A percentile compares a stretch with the other conserved stretches of the same genome.
These are phyloP conservation scores for Pherbina coryleti DNA, from an alignment of 2,888 invertebrate genomes.

Conservation along the genomic window DNA sequence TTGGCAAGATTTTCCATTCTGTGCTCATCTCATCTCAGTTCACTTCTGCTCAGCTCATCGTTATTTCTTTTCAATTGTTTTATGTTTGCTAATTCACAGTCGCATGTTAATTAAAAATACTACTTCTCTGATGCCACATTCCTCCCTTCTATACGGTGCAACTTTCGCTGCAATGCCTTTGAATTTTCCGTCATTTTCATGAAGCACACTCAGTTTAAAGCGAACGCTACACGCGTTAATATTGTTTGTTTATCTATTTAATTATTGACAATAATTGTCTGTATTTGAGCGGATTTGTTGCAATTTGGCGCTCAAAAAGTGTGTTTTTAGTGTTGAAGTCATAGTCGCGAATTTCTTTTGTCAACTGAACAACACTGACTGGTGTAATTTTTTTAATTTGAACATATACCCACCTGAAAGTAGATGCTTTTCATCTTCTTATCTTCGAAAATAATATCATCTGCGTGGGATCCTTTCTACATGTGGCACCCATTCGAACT, in stretches of 20 bases:
- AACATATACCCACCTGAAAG: background rate
- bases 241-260: constrained; percentile 20
- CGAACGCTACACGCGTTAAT: constrained; percentile 23
- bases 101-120: constrained; percentile 32
- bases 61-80: constrained; percentile 21
- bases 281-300: background rate
- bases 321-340: background rate
- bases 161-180: constrained; percentile 15
- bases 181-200: constrained; percentile 37
- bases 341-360: background rate
- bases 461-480: background rate
- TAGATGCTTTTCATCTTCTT: background rate
- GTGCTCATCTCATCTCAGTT: background rate
- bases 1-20: constrained; percentile 4
- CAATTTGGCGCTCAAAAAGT: background rate
- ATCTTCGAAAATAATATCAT: background rate
- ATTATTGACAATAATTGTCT: constrained; percentile 7
- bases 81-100: constrained; percentile 19
- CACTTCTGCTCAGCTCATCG: background rate
- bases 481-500: constrained; percentile 29
- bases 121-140: background rate
- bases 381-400: background rate
- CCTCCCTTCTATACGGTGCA: background rate
- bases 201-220: constrained; percentile 30
- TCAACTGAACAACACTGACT: background rate